Percentiles rank a stretch among this genome's conserved stretches.
phyloP scores from a whole-genome alignment of 2,888 invertebrate species.

The Caenorhabditis doughertyi region DNA sequence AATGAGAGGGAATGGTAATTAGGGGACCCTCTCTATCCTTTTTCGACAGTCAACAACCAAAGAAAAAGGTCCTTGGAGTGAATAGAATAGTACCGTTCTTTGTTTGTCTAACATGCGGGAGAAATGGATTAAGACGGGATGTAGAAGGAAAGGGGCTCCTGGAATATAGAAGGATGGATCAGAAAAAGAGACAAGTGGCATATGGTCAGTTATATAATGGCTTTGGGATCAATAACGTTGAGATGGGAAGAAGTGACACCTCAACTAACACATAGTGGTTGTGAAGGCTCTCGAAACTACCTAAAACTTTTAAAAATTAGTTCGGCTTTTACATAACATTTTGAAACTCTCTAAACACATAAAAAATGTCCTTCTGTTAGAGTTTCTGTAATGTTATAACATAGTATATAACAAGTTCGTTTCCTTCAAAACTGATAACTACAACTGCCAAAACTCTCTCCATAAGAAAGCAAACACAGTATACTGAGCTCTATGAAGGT shows the following conservation, averaged over 20 bases:
- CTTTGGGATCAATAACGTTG: no score
- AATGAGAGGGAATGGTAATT: constrained; percentile 42
- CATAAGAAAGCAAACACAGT: constrained; percentile 19
- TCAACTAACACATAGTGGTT: no score
- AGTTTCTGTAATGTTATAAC: background rate
- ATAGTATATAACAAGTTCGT: background rate
- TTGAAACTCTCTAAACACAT: no score
- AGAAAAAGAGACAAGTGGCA: background rate
- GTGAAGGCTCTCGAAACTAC: no score
- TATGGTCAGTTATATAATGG: background rate
- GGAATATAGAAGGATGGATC: background rate
- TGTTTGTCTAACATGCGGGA: constrained; percentile 45
- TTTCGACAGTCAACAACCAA: constrained; percentile 24
- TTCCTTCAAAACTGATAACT: constrained; percentile 19
- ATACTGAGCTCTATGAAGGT: constrained; percentile 10
- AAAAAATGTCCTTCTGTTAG: background rate
- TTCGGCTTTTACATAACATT: no score
- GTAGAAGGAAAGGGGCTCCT: constrained; percentile 1
- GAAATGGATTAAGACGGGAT: constrained; percentile 25
- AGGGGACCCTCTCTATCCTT: constrained; percentile 1
- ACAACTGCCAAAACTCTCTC: background rate
- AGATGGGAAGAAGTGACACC: background rate
- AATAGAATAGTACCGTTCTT: constrained; percentile 21
- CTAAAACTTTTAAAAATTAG: no score
- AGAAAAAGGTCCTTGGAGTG: constrained; percentile 45